These are phyloP conservation scores for Oncorhynchus mykiss DNA, from an alignment of 2,113 vertebrate species.

Conservation along the genomic window DNA sequence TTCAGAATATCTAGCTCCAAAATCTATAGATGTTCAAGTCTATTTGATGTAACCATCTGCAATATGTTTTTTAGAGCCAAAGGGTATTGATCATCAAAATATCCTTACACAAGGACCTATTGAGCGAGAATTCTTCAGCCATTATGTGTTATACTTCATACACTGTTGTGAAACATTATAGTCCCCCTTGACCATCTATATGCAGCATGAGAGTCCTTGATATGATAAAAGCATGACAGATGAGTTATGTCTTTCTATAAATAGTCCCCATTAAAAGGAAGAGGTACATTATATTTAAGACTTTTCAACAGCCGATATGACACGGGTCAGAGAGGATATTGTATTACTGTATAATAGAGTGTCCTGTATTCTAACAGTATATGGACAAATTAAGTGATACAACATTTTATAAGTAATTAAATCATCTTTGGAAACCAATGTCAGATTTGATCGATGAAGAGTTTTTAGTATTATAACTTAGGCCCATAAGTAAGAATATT, in stretches of 20 bases:
- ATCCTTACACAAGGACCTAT: background rate
- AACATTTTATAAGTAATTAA: background rate
- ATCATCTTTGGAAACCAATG: background rate
- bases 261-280: background rate
- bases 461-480: background rate
- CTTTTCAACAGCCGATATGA: background rate
- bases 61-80: background rate
- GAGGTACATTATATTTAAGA: conserved; percentile 4
- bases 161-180: background rate
- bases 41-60: conserved; percentile 16
- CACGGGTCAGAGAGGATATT: background rate
- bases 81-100: conserved; percentile 2
- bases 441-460: background rate
- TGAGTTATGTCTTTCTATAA: background rate
- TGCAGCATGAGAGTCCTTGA: background rate
- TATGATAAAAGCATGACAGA: background rate
- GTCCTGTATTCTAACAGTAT: background rate
- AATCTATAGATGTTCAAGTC: conserved; percentile 12
- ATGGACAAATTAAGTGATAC: background rate
- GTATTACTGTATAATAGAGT: background rate
- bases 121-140: too few relatives aligned
- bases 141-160: too few relatives aligned
- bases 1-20: background rate
- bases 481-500: too few relatives aligned
- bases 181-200: background rate